Percentiles rank a stretch among this genome's conserved stretches.
Evolutionary conservation across 1,140 invertebrate species (phyloP).

Genomic region (Whitmania pigra): DNA sequence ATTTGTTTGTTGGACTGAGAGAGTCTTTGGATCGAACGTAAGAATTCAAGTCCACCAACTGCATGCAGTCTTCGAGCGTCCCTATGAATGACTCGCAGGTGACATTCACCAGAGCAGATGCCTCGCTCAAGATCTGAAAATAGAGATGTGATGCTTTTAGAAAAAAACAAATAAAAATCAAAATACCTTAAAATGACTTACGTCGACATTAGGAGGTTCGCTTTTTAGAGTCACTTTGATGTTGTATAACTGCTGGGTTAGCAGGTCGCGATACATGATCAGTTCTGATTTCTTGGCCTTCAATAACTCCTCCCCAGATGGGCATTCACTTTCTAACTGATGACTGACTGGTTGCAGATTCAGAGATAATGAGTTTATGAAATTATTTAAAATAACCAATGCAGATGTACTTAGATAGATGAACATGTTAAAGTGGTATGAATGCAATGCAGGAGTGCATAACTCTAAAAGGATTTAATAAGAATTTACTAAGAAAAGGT

Average conservation of each 20-base stretch:
- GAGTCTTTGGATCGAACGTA: too few relatives aligned
- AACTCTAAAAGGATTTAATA: too few relatives aligned
- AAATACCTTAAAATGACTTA: constrained; percentile 34
- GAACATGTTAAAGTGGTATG: too few relatives aligned
- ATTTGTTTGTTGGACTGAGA: too few relatives aligned
- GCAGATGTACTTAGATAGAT: too few relatives aligned
- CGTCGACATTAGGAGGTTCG: constrained; percentile 50
- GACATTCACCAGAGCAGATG: constrained; percentile 57
- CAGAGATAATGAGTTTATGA: neutral
- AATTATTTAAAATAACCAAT: too few relatives aligned
- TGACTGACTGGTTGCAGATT: neutral
- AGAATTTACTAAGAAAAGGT: too few relatives aligned
- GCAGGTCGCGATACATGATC: constrained; percentile 62
- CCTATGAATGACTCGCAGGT: constrained; percentile 72
- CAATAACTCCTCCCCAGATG: constrained; percentile 30
- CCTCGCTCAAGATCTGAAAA: constrained; percentile 60
- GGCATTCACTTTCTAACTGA: constrained; percentile 24
- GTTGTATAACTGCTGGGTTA: constrained; percentile 70
- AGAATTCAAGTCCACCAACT: constrained; percentile 44
- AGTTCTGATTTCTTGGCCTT: constrained; percentile 65
- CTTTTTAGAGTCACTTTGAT: constrained; percentile 55
- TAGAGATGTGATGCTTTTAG: neutral
- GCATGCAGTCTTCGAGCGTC: constrained; percentile 66
- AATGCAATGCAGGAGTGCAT: too few relatives aligned
- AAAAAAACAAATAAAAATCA: constrained; percentile 11